Evolutionary conservation across 1,140 invertebrate species (phyloP).

Genomic region (Pseudomyrmex sp.): DNA sequence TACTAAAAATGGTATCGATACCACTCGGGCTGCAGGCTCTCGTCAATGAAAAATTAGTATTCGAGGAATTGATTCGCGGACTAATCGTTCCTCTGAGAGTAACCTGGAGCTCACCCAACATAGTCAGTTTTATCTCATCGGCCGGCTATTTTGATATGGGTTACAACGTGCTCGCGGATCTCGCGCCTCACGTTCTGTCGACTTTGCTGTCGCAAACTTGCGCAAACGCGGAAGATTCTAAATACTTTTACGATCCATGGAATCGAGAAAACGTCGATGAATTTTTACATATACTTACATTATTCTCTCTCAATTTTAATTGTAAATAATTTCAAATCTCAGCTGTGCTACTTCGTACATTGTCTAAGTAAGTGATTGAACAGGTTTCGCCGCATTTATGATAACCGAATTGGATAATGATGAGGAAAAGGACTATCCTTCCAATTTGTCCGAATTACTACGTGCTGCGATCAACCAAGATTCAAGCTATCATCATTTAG

Average conservation of each 20-base stretch:
- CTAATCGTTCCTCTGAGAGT: conserved; percentile 79
- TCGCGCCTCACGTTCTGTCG: conserved; percentile 80
- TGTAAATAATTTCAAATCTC: conserved; percentile 72
- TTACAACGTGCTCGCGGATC: conserved; percentile 72
- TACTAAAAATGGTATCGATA: conserved; percentile 78
- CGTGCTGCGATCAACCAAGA: conserved; percentile 74
- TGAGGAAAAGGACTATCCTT: conserved; percentile 76
- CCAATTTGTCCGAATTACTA: conserved; percentile 78
- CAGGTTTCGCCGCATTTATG: conserved; percentile 81
- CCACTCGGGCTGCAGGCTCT: conserved; percentile 79
- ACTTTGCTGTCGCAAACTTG: conserved; percentile 79
- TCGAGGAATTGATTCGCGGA: conserved; percentile 81
- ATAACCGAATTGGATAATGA: conserved; percentile 64
- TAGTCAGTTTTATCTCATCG: conserved; percentile 79
- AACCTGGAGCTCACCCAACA: conserved; percentile 79
- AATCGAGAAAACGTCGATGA: conserved; percentile 71
- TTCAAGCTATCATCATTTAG: conserved; percentile 80
- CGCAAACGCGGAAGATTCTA: conserved; percentile 75
- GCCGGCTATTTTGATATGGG: conserved; percentile 77
- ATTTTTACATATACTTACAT: conserved; percentile 79
- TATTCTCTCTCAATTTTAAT: conserved; percentile 81
- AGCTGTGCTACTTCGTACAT: conserved; percentile 22
- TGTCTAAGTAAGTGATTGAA: conserved; percentile 21
- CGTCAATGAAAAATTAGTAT: conserved; percentile 75
- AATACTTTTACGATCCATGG: conserved; percentile 81